A percentile compares a stretch with the other conserved stretches of the same genome.
phyloP scores from a whole-genome alignment of 2,113 vertebrate species.

The Scalopus aquaticus region DNA sequence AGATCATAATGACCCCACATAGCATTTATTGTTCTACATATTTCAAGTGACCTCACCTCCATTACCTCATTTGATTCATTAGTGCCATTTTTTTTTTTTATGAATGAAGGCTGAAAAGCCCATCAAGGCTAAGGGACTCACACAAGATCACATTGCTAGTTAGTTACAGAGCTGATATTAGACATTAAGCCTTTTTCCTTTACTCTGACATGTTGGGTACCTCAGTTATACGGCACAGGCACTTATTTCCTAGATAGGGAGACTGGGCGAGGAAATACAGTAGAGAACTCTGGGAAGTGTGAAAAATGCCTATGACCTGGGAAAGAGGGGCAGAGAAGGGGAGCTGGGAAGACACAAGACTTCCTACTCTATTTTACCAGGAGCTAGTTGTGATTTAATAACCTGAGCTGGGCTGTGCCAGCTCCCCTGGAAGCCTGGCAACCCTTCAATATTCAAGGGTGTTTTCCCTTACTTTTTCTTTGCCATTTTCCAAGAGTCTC shows the following conservation, averaged over 20 bases:
- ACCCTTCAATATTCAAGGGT: background rate
- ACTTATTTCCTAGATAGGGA: constrained; percentile 3
- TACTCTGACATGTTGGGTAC: background rate
- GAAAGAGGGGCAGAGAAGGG: background rate
- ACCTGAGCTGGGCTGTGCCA: constrained; percentile 21
- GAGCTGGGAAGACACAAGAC: background rate
- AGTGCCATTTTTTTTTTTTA: background rate
- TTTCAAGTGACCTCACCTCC: background rate
- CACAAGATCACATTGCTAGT: background rate
- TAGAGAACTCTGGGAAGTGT: background rate
- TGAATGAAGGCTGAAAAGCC: background rate
- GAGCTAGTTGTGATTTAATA: constrained; percentile 61
- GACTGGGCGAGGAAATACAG: background rate
- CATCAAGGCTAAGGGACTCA: constrained; percentile 29
- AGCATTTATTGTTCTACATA: constrained; percentile 32
- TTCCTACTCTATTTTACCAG: constrained; percentile 49
- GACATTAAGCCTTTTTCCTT: constrained; percentile 12
- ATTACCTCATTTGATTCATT: constrained; percentile 45
- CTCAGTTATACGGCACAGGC: background rate
- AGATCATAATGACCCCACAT: background rate
- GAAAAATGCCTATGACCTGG: constrained; percentile 14
- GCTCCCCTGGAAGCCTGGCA: constrained; percentile 53
- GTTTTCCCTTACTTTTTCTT: constrained; percentile 57
- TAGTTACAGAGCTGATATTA: constrained; percentile 33
- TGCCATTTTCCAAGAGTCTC: constrained; percentile 63